These are phyloP conservation scores for Xanthia togata DNA, from an alignment of 2,888 invertebrate genomes.

Conservation along the genomic window DNA sequence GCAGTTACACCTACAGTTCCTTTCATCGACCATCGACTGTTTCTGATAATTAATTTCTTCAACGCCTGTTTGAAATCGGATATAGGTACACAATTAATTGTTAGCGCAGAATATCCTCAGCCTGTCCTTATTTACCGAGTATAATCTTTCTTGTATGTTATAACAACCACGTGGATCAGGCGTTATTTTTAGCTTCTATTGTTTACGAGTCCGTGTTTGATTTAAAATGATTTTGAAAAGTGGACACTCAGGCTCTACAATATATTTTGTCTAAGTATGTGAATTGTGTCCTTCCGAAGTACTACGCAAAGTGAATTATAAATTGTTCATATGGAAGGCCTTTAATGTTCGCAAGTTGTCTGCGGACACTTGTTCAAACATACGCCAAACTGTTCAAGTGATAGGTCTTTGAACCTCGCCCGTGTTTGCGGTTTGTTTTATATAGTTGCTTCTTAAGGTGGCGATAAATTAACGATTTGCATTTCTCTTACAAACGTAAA, in stretches of 20 bases:
- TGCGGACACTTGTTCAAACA: conserved; percentile 86
- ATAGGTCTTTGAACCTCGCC: conserved; percentile 88
- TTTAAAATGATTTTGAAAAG: conserved; percentile 44
- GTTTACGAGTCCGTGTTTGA: conserved; percentile 42
- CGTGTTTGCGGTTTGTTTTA: conserved; percentile 88
- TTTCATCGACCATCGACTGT: conserved; percentile 37
- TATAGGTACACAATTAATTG: conserved; percentile 49
- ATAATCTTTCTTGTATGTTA: conserved; percentile 47
- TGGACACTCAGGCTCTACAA: conserved; percentile 6
- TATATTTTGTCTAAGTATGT: conserved; percentile 14
- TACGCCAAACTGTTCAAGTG: conserved; percentile 83
- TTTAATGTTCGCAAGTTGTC: conserved; percentile 79
- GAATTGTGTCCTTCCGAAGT: conserved; percentile 23
- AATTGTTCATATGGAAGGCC: conserved; percentile 70
- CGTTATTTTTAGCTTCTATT: conserved; percentile 52
- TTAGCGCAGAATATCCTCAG: conserved; percentile 31
- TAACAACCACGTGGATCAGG: conserved; percentile 45
- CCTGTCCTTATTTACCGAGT: conserved; percentile 40
- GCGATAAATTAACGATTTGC: conserved; percentile 89
- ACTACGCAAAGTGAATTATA: conserved; percentile 56
- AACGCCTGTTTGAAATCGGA: conserved; percentile 43
- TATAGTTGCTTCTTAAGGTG: conserved; percentile 87
- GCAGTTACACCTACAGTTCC: conserved; percentile 57
- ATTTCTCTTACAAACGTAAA: conserved; percentile 85
- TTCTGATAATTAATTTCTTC: conserved; percentile 45